These are phyloP conservation scores for Drosophila putrida DNA, from an alignment of 2,888 invertebrate species.

Conservation along the genomic window DNA sequence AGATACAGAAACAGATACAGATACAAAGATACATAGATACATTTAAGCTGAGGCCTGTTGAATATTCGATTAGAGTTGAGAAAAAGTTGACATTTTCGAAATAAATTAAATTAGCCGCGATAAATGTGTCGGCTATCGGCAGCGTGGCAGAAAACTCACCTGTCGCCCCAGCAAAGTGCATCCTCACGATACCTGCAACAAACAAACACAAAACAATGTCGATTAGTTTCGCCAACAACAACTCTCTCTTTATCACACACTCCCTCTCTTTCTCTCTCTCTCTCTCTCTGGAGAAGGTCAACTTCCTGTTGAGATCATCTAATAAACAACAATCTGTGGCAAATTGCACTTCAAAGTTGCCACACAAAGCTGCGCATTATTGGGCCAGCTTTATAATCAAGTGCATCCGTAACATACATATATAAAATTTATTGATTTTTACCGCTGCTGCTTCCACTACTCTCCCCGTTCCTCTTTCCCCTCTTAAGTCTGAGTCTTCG, in stretches of 20 bases:
- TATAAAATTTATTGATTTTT: slow-evolving; percentile 75
- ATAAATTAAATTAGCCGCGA: slow-evolving; percentile 84
- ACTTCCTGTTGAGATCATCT: slow-evolving; percentile 68
- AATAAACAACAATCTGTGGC: slow-evolving; percentile 65
- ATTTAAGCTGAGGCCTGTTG: slow-evolving; percentile 63
- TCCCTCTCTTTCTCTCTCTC: not conserved
- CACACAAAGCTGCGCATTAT: slow-evolving; percentile 57
- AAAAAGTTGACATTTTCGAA: slow-evolving; percentile 82
- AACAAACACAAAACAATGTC: slow-evolving; percentile 17
- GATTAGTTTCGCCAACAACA: slow-evolving; percentile 17
- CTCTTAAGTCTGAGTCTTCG: slow-evolving; percentile 6
- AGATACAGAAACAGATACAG: slow-evolving; percentile 25
- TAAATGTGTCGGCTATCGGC: slow-evolving; percentile 81
- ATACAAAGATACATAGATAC: slow-evolving; percentile 31
- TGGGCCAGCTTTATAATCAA: slow-evolving; percentile 69
- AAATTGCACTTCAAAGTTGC: slow-evolving; percentile 54
- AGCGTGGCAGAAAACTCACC: slow-evolving; percentile 87
- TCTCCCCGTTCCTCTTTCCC: not conserved
- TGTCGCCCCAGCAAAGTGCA: slow-evolving; percentile 95
- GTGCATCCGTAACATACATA: slow-evolving; percentile 62
- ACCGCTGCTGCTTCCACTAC: slow-evolving; percentile 11
- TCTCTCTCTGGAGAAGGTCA: slow-evolving; percentile 16
- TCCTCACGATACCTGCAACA: slow-evolving; percentile 94
- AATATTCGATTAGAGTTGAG: slow-evolving; percentile 71
- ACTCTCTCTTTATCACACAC: slow-evolving; percentile 9